Evolutionary conservation across 2,888 invertebrate species (phyloP).

Genomic region (Gastracanthus pulcherrimus): DNA sequence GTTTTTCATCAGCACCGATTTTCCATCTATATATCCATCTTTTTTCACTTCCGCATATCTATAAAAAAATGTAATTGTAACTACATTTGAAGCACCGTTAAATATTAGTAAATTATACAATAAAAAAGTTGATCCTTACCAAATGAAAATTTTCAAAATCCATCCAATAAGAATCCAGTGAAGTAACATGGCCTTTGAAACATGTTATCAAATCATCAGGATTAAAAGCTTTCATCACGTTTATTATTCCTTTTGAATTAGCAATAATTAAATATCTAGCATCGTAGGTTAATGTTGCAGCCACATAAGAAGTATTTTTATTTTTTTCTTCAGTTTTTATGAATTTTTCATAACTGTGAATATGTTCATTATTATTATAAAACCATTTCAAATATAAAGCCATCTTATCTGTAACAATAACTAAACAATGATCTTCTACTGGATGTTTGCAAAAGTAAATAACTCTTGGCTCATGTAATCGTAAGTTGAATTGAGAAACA

Average conservation of each 20-base stretch:
- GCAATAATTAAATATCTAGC: conserved; percentile 76
- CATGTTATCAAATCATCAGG: conserved; percentile 66
- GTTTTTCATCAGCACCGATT: conserved; percentile 64
- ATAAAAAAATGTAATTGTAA: conserved; percentile 44
- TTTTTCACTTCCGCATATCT: conserved; percentile 72
- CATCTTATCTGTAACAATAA: conserved; percentile 70
- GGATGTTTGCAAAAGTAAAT: conserved; percentile 69
- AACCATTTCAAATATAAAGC: conserved; percentile 69
- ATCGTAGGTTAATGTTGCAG: conserved; percentile 76
- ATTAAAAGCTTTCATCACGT: conserved; percentile 73
- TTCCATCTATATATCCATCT: conserved; percentile 70
- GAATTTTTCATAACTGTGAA: conserved; percentile 66
- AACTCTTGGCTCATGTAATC: conserved; percentile 62
- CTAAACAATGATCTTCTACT: conserved; percentile 63
- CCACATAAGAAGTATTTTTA: conserved; percentile 67
- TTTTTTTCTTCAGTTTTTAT: conserved; percentile 63
- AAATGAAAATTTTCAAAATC: conserved; percentile 67
- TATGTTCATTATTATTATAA: conserved; percentile 58
- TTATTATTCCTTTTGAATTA: conserved; percentile 75
- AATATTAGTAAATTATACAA: not conserved
- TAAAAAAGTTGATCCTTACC: conserved; percentile 57
- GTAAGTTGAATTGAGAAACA: conserved; percentile 67
- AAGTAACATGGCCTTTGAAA: conserved; percentile 70
- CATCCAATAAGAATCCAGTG: conserved; percentile 72
- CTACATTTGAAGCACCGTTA: not conserved